phyloP scores from a whole-genome alignment of 2,113 vertebrate genomes.

The Castor canadensis region DNA sequence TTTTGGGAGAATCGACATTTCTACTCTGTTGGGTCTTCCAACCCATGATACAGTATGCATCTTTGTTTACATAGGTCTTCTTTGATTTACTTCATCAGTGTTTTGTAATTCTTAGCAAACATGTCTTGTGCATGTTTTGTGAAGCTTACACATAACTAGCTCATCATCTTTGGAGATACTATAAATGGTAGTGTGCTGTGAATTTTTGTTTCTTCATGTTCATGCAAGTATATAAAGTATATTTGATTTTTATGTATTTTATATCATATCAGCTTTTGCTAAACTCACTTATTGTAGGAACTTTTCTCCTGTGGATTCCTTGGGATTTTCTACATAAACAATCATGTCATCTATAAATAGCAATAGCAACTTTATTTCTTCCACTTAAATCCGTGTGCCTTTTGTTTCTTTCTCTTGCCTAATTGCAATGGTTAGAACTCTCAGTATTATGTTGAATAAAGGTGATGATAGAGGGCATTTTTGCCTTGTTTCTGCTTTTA shows the following conservation, averaged over 20 bases:
- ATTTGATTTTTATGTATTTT: slow-evolving; percentile 36
- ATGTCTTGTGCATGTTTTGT: background rate
- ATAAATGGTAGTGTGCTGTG: slow-evolving; percentile 5
- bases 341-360: background rate
- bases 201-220: slow-evolving; percentile 29
- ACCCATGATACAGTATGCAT: background rate
- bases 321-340: background rate
- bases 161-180: slow-evolving; percentile 25
- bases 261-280: slow-evolving; percentile 27
- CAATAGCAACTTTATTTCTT: background rate
- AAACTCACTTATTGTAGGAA: background rate
- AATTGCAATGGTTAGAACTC: background rate
- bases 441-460: background rate
- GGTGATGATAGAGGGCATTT: background rate
- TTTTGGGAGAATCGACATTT: background rate
- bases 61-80: background rate
- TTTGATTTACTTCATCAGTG: slow-evolving; percentile 21
- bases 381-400: background rate
- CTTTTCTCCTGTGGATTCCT: background rate
- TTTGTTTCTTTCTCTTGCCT: slow-evolving; percentile 35
- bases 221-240: slow-evolving; percentile 15
- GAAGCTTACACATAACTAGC: background rate
- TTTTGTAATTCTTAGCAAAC: slow-evolving; percentile 10
- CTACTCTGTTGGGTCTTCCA: background rate
- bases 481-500: background rate